These are phyloP conservation scores for Anarhynchus alexandrinus DNA, from an alignment of 2,113 vertebrate species.

Conservation along the genomic window DNA sequence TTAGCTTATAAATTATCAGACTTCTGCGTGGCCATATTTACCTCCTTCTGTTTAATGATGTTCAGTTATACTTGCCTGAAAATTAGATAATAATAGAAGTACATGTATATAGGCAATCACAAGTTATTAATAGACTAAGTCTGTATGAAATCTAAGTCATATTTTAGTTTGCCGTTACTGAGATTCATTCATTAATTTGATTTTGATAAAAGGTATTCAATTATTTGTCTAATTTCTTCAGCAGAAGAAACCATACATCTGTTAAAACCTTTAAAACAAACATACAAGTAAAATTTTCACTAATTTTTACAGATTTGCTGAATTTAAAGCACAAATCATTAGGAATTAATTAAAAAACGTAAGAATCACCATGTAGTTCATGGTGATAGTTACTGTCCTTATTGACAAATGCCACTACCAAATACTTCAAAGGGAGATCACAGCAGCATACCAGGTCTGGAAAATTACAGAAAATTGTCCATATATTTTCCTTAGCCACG, in stretches of 20 bases:
- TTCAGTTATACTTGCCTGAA: neutral
- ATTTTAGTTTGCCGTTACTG: neutral
- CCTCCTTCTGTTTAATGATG: neutral
- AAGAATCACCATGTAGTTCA: neutral
- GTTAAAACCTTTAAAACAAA: neutral
- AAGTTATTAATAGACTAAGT: neutral
- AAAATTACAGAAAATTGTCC: neutral
- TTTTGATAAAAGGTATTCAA: neutral
- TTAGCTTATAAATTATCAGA: neutral
- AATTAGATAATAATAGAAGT: neutral
- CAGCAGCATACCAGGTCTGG: fast-evolving
- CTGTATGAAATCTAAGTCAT: neutral
- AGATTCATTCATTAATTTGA: neutral
- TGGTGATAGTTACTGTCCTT: neutral
- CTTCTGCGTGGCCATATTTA: neutral
- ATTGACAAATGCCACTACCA: neutral
- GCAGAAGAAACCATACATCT: neutral
- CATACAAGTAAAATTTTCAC: neutral
- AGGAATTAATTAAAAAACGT: neutral
- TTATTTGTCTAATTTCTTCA: neutral
- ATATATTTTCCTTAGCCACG: neutral
- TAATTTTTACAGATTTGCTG: neutral
- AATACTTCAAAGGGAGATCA: neutral
- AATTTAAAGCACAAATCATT: neutral
- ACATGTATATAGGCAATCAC: neutral